phyloP scores from a whole-genome alignment of 2,113 vertebrate genomes.

The Rhodinocichla rosea region DNA sequence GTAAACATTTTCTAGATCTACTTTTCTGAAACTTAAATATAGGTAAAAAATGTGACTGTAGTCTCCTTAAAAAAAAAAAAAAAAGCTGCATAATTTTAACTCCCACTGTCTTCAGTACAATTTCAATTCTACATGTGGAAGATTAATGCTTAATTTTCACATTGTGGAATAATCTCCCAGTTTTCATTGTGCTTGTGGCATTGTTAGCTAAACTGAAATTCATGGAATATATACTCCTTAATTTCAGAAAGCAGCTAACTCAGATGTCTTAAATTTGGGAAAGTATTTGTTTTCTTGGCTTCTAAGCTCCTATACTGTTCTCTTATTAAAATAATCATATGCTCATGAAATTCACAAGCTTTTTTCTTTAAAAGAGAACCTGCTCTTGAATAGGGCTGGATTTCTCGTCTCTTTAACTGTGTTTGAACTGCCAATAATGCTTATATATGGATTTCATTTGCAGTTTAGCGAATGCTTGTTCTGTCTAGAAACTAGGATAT shows the following conservation, averaged over 20 bases:
- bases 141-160: not conserved
- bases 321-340: not conserved
- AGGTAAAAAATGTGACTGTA: not conserved
- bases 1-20: not conserved
- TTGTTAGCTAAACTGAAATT: not conserved
- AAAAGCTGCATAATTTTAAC: not conserved
- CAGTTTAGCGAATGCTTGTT: not conserved
- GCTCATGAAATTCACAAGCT: not conserved
- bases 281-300: not conserved
- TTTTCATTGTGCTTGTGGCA: not conserved
- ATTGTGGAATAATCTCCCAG: fast-evolving
- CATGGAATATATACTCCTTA: not conserved
- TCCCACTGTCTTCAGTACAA: not conserved
- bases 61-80: not conserved
- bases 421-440: not conserved
- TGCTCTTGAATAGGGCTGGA: not conserved
- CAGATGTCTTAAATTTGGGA: not conserved
- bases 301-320: not conserved
- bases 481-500: not conserved
- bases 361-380: not conserved
- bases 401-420: not conserved
- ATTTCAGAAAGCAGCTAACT: not conserved
- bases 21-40: not conserved
- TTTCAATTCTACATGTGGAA: not conserved
- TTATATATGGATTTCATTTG: not conserved